Evolutionary conservation across 2,888 invertebrate genomes (phyloP).

Genomic region (Alviniconcha strummeri): DNA sequence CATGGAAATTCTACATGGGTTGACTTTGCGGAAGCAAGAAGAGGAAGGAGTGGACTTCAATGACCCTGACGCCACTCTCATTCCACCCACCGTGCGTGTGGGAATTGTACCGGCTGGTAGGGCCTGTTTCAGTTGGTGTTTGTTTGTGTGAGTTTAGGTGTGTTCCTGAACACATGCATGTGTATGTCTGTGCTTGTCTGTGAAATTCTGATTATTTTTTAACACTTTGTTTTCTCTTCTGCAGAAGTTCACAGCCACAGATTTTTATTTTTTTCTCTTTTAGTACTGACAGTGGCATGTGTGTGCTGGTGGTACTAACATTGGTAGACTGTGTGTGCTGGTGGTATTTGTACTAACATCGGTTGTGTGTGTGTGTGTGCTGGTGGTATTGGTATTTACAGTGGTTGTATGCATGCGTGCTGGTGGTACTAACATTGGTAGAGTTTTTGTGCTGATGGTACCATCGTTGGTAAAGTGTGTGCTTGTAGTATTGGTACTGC

Average conservation of each 20-base stretch:
- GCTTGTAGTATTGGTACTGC: neutral
- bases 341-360: no score
- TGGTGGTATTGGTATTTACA: no score
- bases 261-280: neutral
- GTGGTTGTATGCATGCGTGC: neutral
- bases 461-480: neutral
- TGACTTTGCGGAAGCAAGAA: constrained; percentile 48
- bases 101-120: constrained; percentile 62
- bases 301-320: neutral
- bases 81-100: constrained; percentile 51
- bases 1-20: constrained; percentile 60
- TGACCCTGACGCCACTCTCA: constrained; percentile 51
- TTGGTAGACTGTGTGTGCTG: no score
- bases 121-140: neutral
- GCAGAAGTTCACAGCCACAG: no score
- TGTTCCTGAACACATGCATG: neutral
- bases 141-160: neutral
- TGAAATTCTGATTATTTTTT: neutral
- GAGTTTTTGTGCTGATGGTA: neutral
- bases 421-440: neutral
- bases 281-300: neutral
- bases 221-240: neutral
- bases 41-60: constrained; percentile 52
- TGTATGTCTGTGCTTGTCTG: neutral
- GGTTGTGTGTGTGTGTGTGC: no score